Evolutionary conservation across 2,888 invertebrate species (phyloP), one percentile per base, ranked within the genome.

Genomic region (Fragum whitleyi): DNA sequence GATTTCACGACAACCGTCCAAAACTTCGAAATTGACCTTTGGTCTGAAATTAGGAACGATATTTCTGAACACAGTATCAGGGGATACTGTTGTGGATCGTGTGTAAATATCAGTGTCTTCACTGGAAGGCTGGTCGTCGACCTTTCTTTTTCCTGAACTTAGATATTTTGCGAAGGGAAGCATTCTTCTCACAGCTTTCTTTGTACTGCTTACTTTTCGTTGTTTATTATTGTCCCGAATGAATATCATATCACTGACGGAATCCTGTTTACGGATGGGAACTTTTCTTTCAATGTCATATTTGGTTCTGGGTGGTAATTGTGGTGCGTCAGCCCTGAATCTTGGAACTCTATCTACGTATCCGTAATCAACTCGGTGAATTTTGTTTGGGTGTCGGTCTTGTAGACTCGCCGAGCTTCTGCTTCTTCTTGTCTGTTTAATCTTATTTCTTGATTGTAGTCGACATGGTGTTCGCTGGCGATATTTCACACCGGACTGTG

Each of bases 331-430:
- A 19, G 1, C 0, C 42, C 23, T 23, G 23, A 1, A 23, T 2
- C 23, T 16, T 59, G 57, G 42, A 36, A 42, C 28, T 26, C 55
- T 55, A 29, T 83, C 83, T 42, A 83, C 72, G 28, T 78, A 74
- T 19, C 83, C 83, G 59, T 79, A 83, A 32, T 83, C 68, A 2
- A 83, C 73, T 19, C 74, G 59, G 68, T 83, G 71, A 32, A 77
- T 74, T 74, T 83, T 83, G 19, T 77, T 79, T n/a, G 83, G 83
- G 23, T 83, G 83, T 21, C 69, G 23, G 21, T 79, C 79, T 6
- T 47, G 21, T 2, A 62, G 21, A 19, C 39, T 59, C n/a, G 14
- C 47, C 0, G 42, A 29, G 42, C 59, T 57, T 39, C 28, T 39
- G 11, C 59, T 23, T 59, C 59, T 39, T 26, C 65, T 39, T 14